Evolutionary conservation across 2,113 vertebrate species (phyloP).

Genomic region (Anarhynchus alexandrinus): DNA sequence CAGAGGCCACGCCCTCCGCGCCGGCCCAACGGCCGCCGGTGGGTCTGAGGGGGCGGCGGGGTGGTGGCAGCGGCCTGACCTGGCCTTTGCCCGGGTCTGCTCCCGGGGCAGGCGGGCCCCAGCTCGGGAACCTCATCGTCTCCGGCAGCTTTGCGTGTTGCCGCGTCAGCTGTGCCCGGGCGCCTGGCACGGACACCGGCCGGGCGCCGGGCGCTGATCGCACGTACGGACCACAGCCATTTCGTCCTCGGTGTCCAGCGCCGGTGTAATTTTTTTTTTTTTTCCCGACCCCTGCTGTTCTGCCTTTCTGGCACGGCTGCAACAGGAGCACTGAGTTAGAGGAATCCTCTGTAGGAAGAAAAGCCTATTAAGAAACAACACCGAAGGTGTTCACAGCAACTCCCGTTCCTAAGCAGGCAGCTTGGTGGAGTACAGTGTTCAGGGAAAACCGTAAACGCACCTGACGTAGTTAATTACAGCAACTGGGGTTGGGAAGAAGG

Average conservation of each 20-base stretch:
- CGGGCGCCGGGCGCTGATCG: accelerated
- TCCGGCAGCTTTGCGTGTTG: no score
- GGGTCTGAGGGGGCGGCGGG: accelerated
- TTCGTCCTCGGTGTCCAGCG: accelerated
- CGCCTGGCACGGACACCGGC: accelerated
- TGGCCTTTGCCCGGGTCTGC: accelerated
- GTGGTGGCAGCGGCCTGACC: no score
- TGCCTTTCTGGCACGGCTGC: background rate
- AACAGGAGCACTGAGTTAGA: accelerated
- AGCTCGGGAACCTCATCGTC: accelerated
- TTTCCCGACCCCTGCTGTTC: accelerated
- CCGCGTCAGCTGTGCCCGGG: background rate
- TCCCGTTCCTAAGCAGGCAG: background rate
- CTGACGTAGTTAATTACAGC: accelerated
- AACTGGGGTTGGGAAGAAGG: background rate
- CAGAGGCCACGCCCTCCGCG: no score
- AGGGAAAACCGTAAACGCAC: background rate
- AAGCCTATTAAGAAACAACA: accelerated
- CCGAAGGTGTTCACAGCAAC: accelerated
- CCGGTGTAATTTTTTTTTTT: accelerated
- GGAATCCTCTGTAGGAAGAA: background rate
- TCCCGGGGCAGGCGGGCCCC: accelerated
- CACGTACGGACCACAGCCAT: accelerated
- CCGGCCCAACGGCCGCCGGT: background rate
- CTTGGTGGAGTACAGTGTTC: accelerated